Evolutionary conservation across 2,797 vertebrate species (phyloP).

Genomic region (Aratinga solstitialis): DNA sequence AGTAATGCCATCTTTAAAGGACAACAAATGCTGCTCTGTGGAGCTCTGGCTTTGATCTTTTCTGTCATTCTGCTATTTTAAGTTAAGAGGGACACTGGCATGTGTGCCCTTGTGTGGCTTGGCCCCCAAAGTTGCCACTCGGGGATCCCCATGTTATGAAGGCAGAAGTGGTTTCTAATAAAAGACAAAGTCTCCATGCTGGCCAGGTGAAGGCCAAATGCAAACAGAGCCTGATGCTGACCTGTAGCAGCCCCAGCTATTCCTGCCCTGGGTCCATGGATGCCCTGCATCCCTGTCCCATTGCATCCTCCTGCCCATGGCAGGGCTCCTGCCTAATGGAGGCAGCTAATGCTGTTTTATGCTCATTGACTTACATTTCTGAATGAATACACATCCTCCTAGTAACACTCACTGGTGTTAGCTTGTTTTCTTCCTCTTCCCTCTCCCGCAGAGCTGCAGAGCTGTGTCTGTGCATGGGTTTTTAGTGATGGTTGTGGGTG

Average conservation of each 20-base stretch:
- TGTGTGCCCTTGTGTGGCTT: neutral
- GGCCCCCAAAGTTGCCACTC: neutral
- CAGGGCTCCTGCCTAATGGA: neutral
- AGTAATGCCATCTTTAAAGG: neutral
- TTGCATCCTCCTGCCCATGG: neutral
- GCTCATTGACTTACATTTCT: neutral
- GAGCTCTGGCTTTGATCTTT: neutral
- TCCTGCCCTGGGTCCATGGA: neutral
- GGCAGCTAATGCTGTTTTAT: neutral
- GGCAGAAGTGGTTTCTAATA: neutral
- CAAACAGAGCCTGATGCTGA: neutral
- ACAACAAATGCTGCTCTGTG: neutral
- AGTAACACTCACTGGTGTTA: neutral
- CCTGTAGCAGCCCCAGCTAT: neutral
- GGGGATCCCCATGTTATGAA: neutral
- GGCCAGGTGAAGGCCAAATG: neutral
- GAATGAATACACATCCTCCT: neutral
- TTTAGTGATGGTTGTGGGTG: neutral
- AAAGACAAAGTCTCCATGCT: neutral
- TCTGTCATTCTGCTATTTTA: neutral
- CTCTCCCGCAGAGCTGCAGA: neutral
- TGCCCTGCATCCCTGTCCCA: neutral
- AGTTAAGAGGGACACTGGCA: neutral
- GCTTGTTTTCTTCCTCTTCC: neutral
- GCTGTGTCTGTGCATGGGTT: fast-evolving